Evolutionary conservation across 2,888 invertebrate species (phyloP).

Genomic region (Leucoptera coffeella): DNA sequence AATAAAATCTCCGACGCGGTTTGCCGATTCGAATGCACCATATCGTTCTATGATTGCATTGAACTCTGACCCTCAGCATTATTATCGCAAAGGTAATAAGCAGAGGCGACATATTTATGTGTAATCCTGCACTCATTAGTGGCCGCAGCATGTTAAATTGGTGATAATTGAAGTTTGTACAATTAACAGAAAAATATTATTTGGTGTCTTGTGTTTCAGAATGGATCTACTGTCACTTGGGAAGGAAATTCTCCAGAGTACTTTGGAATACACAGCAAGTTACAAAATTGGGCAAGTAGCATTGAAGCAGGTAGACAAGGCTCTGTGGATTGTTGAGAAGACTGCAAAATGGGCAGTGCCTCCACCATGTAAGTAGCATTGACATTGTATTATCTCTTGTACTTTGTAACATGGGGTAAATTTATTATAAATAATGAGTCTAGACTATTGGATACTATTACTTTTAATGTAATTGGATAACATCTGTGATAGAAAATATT

Average conservation of each 20-base stretch:
- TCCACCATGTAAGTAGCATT: constrained; percentile 22
- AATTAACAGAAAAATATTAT: too few relatives aligned
- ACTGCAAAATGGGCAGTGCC: constrained; percentile 54
- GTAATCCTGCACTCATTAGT: constrained; percentile 9
- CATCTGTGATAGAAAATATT: too few relatives aligned
- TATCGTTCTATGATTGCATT: constrained; percentile 43
- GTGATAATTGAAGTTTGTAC: too few relatives aligned
- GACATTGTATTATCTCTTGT: not conserved
- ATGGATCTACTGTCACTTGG: constrained; percentile 32
- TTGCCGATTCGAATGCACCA: too few relatives aligned
- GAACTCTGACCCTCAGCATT: constrained; percentile 24
- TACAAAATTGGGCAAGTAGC: constrained; percentile 38
- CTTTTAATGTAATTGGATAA: too few relatives aligned
- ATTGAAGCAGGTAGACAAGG: constrained; percentile 34
- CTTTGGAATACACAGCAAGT: constrained; percentile 31
- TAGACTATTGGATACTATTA: too few relatives aligned
- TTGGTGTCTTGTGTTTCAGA: too few relatives aligned
- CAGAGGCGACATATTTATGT: constrained; percentile 25
- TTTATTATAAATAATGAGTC: too few relatives aligned
- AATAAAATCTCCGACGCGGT: too few relatives aligned
- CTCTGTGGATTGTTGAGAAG: constrained; percentile 49
- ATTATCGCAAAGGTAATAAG: constrained; percentile 29
- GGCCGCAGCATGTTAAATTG: too few relatives aligned
- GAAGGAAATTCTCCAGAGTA: constrained; percentile 22
- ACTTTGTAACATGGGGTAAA: too few relatives aligned